Evolutionary conservation across 2,113 vertebrate genomes (phyloP).

Genomic region (Dipodomys ordii): DNA sequence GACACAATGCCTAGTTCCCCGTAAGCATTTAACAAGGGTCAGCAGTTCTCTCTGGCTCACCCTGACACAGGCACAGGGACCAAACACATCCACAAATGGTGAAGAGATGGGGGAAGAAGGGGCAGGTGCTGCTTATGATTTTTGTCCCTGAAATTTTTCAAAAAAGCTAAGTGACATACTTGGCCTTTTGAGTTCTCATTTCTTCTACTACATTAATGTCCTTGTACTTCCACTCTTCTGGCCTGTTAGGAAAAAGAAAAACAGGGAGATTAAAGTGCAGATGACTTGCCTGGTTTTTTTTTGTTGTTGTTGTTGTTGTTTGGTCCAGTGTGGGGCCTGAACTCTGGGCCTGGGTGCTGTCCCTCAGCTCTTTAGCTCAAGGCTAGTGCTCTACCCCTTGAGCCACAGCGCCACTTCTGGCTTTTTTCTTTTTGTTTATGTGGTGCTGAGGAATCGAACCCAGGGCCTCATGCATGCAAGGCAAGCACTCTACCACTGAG

Average conservation of each 20-base stretch:
- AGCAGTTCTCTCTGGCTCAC: no score
- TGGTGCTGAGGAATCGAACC: no score
- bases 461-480: no score
- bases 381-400: no score
- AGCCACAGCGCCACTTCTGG: no score
- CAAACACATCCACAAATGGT: fast-evolving
- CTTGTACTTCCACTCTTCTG: fast-evolving
- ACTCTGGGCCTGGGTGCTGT: no score
- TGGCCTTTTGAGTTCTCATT: not conserved
- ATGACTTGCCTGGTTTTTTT: no score
- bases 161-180: not conserved
- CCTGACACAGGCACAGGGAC: not conserved
- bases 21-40: not conserved
- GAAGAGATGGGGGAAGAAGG: not conserved
- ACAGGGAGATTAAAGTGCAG: not conserved
- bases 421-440: no score
- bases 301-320: no score
- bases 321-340: not conserved
- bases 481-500: no score
- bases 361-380: no score
- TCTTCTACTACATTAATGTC: not conserved
- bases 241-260: not conserved
- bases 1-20: fast-evolving
- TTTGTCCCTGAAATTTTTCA: not conserved
- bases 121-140: not conserved